A percentile compares a stretch with the other conserved stretches of the same genome.
Conservation (phyloP, 2,113 vertebrate species). For the Eudyptes chrysolophus region DNA sequence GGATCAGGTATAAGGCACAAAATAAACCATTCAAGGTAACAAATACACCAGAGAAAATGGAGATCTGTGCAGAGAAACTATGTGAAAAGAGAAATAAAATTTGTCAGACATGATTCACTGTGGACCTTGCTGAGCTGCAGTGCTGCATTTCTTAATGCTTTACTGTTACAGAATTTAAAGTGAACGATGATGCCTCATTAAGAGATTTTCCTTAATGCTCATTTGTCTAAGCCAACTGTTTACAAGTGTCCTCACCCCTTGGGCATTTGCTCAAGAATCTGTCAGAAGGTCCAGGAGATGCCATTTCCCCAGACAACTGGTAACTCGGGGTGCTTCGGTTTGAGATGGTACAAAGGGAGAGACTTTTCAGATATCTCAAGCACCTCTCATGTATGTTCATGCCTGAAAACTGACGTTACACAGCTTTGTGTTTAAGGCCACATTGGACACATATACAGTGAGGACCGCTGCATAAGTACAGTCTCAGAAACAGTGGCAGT, state of each 20-base stretch:
- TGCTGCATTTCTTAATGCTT: neutral
- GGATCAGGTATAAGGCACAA: neutral
- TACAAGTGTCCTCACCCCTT: neutral
- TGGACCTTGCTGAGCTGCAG: neutral
- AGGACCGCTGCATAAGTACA: neutral
- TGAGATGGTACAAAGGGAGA: neutral
- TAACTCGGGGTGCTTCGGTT: rapidly evolving
- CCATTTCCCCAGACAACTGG: neutral
- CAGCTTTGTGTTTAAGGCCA: neutral
- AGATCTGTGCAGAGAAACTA: neutral
- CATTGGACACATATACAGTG: neutral
- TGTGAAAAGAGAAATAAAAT: neutral
- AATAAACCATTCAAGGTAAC: neutral
- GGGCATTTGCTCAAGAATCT: neutral
- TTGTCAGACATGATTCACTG: neutral
- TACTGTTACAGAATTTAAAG: neutral
- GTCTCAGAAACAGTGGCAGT: neutral
- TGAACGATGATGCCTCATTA: neutral
- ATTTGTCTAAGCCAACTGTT: neutral
- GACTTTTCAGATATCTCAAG: neutral
- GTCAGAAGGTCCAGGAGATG: neutral
- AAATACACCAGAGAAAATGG: neutral
- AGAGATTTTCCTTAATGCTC: neutral
- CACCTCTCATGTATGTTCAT: rapidly evolving
- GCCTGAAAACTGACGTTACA: neutral